Evolutionary conservation across 23 tunicate species (phyloP).

Genomic region (Botrylloides violaceus): DNA sequence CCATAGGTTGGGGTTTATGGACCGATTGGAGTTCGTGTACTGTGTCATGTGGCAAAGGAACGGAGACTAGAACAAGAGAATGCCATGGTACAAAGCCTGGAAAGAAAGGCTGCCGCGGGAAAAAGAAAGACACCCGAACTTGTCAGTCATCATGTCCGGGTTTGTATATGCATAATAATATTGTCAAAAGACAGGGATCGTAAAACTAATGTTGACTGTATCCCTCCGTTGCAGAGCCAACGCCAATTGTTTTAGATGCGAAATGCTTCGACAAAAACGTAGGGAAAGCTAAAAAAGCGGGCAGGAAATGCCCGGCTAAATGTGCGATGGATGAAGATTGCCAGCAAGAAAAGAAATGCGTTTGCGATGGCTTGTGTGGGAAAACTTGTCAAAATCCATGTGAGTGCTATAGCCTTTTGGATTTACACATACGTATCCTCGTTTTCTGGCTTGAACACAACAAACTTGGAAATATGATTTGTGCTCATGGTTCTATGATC

Average conservation of each 20-base stretch:
- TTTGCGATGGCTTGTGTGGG: slow-evolving; percentile 31
- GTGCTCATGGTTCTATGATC: not conserved
- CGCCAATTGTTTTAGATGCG: not conserved
- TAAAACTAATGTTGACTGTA: too few species aligned
- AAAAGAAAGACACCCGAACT: not conserved
- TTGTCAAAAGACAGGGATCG: too few species aligned
- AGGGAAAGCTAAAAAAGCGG: not conserved
- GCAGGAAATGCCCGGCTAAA: slow-evolving; percentile 15
- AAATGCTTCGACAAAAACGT: slow-evolving; percentile 15
- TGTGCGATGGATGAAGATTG: slow-evolving; percentile 25
- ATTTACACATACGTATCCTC: too few species aligned
- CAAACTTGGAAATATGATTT: too few species aligned
- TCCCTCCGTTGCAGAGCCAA: too few species aligned
- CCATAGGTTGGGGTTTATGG: slow-evolving; percentile 16
- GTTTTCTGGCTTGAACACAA: too few species aligned
- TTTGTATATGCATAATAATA: too few species aligned
- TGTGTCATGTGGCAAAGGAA: slow-evolving; percentile 5
- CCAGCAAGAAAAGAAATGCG: slow-evolving; percentile 15
- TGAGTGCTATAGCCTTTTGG: too few species aligned
- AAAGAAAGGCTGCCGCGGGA: slow-evolving; percentile 13
- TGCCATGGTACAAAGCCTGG: not conserved
- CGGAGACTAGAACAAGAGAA: not conserved
- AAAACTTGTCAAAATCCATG: slow-evolving; percentile 47
- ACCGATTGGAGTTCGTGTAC: slow-evolving; percentile 4
- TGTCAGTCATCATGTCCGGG: slow-evolving; percentile 2